Evolutionary conservation across 2,888 invertebrate genomes (phyloP).

Genomic region (Sinohyriopsis cumingii): DNA sequence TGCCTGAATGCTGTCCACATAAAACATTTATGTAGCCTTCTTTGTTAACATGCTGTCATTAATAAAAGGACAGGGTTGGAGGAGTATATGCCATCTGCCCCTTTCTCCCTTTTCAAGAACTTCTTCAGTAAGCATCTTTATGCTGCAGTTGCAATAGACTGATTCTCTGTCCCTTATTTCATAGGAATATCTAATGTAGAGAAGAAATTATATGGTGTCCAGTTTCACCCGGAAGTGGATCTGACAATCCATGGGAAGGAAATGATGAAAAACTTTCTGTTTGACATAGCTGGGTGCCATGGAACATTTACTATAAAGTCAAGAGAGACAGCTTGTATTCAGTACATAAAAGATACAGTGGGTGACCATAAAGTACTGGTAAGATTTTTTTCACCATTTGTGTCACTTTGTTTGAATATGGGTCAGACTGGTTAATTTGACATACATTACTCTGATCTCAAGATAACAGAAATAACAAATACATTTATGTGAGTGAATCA

Average conservation of each 20-base stretch:
- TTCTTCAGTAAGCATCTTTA: too few species aligned
- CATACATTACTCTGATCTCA: not conserved
- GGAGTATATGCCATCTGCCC: too few species aligned
- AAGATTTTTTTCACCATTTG: slow-evolving; percentile 69
- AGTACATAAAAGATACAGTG: slow-evolving; percentile 91
- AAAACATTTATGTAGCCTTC: too few species aligned
- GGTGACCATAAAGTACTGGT: slow-evolving; percentile 94
- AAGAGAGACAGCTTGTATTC: slow-evolving; percentile 91
- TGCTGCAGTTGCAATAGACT: too few species aligned
- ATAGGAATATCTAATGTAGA: slow-evolving; percentile 92
- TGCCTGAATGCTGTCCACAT: too few species aligned
- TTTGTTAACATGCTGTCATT: too few species aligned
- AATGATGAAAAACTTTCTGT: slow-evolving; percentile 96
- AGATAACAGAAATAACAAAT: too few species aligned
- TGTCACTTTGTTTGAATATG: not conserved
- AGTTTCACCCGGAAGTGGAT: slow-evolving; percentile 99
- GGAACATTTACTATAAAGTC: slow-evolving; percentile 91
- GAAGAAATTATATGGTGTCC: slow-evolving; percentile 85
- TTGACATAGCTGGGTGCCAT: slow-evolving; percentile 89
- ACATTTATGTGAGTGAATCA: too few species aligned
- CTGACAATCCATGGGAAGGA: slow-evolving; percentile 91
- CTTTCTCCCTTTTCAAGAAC: too few species aligned
- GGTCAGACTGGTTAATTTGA: not conserved
- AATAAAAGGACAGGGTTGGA: too few species aligned
- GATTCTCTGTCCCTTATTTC: slow-evolving; percentile 8